Percentiles rank a stretch among this genome's conserved stretches.
Conservation (phyloP, 1,140 invertebrate species). For the Magallana gigas region DNA sequence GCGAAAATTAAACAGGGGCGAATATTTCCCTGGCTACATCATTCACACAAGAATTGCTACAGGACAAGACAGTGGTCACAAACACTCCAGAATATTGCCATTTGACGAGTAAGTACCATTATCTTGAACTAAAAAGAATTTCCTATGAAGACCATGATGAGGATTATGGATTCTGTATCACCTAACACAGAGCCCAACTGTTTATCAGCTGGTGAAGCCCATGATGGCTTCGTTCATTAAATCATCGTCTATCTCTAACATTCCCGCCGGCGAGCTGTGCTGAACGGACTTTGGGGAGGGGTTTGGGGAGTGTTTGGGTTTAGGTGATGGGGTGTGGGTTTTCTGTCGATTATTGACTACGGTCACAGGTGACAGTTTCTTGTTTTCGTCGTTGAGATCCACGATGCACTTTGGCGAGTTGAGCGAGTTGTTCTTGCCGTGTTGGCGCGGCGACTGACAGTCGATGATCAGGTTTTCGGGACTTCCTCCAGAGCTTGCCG, state of each 20-base stretch:
- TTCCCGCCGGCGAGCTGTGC: slow-evolving; percentile 41
- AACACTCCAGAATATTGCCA: neutral
- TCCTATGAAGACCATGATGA: neutral
- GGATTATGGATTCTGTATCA: neutral
- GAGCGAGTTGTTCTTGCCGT: slow-evolving; percentile 48
- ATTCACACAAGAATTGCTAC: neutral
- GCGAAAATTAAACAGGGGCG: too few relatives aligned
- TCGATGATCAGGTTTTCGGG: slow-evolving; percentile 57
- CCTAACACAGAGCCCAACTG: neutral
- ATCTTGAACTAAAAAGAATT: neutral
- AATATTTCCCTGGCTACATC: neutral
- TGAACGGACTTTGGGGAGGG: slow-evolving; percentile 43
- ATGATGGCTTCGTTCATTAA: slow-evolving; percentile 57
- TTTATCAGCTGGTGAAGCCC: slow-evolving; percentile 43
- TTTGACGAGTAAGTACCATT: neutral
- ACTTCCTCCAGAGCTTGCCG: slow-evolving; percentile 53
- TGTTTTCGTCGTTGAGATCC: slow-evolving; percentile 43
- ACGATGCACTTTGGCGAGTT: slow-evolving; percentile 53
- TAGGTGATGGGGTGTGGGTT: slow-evolving; percentile 46
- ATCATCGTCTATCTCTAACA: slow-evolving; percentile 56
- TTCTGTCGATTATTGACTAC: slow-evolving; percentile 20
- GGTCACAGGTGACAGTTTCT: neutral
- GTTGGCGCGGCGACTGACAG: slow-evolving; percentile 53
- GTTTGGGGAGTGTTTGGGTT: slow-evolving; percentile 46
- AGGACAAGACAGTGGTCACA: neutral